Base-by-base conservation (phyloP, 2,888 invertebrate species). In the Eupithecia exiguata region DNA sequence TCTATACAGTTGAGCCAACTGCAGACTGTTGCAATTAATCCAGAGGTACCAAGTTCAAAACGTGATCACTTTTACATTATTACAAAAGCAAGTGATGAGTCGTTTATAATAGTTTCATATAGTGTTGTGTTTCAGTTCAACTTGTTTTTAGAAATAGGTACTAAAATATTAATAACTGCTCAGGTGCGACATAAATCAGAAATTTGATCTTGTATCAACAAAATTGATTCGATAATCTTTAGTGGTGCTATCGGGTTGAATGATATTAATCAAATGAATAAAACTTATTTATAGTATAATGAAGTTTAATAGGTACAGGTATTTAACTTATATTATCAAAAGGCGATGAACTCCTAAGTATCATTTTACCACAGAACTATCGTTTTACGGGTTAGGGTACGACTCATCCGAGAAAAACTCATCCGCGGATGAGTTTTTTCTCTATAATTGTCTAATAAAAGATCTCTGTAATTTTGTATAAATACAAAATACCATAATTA, bases 151-250 rank as follows among this genome's bases (percentile, higher is more conserved):
- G 53, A 10, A 61, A 61, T 12, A 38, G 14, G 14, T 3, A 43
- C 9, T n/a, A n/a, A 43, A 30, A 69, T 43, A n/a, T 36, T 58
- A 65, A 61, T 49, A 68, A 65, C n/a, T 62, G 43, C 65, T 40
- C 63, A 49, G 35, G 63, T 65, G 46, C 63, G 46, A 18, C 36
- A 74, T 71, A 70, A 74, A 66, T 72, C 77, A 70, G 71, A 49
- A 40, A 72, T 69, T 69, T 49, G 69, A 72, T 75, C 71, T 69
- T 36, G 21, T 43, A 68, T 49, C 7, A 46, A n/a, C 21, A 53
- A 53, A 53, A 10, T 53, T 53, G n/a, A 53, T 53, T 53, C 21
- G 53, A 21, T 10, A 3, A 53, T 53, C 21, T 43, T 16, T 16
- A 43, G 43, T 9, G 1, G n/a, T 21, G 49, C 21, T n/a, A 7